A percentile compares a stretch with the other conserved stretches of the same genome.
Conservation (phyloP, 2,797 vertebrate genomes). For the Siniperca obscura region DNA sequence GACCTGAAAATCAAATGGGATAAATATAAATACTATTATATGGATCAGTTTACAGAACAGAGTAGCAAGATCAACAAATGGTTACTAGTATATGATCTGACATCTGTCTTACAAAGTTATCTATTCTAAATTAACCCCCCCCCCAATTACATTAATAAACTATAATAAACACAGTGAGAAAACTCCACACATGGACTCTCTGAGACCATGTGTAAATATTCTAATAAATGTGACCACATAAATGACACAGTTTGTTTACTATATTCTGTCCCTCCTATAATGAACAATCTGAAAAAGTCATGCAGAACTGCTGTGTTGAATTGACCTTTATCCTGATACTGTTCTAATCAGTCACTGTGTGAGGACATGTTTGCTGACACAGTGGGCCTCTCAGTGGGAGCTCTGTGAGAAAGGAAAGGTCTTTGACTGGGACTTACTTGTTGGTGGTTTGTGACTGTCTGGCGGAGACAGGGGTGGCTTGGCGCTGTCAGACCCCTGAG, state of each 20-base stretch:
- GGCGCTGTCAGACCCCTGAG: constrained; percentile 45
- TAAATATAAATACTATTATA: constrained; percentile 8
- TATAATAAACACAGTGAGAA: neutral
- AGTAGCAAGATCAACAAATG: neutral
- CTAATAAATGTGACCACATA: neutral
- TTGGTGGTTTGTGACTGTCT: constrained; percentile 55
- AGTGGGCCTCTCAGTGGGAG: neutral
- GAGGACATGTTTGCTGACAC: constrained; percentile 5
- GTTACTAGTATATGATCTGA: neutral
- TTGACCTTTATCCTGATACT: neutral
- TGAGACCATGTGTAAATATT: neutral
- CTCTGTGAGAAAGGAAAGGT: constrained; percentile 3
- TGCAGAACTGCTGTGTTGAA: neutral
- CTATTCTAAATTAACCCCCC: accelerated
- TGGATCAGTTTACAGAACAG: neutral
- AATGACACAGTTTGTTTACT: neutral
- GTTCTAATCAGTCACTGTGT: neutral
- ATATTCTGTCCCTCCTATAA: neutral
- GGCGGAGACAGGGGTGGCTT: constrained; percentile 45
- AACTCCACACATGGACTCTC: neutral
- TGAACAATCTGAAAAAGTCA: neutral
- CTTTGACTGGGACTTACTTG: constrained; percentile 63
- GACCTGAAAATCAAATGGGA: constrained; percentile 55
- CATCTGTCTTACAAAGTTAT: neutral
- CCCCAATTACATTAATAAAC: too few species aligned